Conservation (phyloP, 64 coral and sea anemone species). For the Stichodactyla helianthus region DNA sequence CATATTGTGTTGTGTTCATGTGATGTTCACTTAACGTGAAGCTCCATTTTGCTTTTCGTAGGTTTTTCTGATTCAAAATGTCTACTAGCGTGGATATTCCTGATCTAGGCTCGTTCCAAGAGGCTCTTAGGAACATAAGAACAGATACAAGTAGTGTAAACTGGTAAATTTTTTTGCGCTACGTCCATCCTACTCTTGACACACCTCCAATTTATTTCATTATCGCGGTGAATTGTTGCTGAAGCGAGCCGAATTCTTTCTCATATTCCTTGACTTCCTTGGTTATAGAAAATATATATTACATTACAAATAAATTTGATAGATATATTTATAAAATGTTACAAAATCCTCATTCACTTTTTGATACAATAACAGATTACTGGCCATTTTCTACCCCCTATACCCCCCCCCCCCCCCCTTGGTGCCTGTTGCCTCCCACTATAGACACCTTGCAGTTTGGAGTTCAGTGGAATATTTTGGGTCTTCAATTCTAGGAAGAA, state of each 20-base stretch:
- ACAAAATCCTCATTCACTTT: not conserved
- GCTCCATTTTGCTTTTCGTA: not conserved
- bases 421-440: not conserved
- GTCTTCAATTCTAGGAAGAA: too few species aligned
- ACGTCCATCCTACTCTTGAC: not conserved
- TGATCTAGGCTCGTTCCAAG: not conserved
- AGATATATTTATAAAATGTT: not conserved
- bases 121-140: not conserved
- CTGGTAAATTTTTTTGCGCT: not conserved
- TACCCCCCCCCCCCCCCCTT: too few species aligned
- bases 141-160: slow-evolving; percentile 4
- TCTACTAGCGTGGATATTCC: not conserved
- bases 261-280: not conserved
- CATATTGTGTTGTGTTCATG: not conserved
- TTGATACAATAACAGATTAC: not conserved
- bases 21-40: not conserved
- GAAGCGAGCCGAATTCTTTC: not conserved
- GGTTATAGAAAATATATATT: not conserved
- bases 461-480: too few species aligned
- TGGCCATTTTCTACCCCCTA: not conserved
- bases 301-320: not conserved
- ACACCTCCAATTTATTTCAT: slow-evolving; percentile 6
- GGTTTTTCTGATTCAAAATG: not conserved
- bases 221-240: not conserved
- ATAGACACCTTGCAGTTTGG: not conserved